Base-by-base conservation (phyloP, 1,140 invertebrate genomes). In the Ceratosolen solmsi region DNA sequence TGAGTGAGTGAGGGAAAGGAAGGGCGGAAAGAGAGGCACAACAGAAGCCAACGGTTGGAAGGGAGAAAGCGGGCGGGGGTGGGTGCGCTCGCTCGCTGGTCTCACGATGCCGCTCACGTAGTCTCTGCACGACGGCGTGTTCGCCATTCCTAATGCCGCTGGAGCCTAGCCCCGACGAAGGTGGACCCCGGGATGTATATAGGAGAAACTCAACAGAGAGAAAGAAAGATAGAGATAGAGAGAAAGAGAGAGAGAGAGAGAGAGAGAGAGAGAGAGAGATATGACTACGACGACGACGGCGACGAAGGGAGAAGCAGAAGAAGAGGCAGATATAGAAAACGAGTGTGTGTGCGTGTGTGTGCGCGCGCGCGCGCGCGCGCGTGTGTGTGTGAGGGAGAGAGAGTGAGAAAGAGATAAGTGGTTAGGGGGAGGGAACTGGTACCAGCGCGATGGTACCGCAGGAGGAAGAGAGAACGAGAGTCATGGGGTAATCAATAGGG, bases 81-180 rank as follows among this genome's bases (percentile, higher is more conserved):
- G 86, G 77, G 84, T 82, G 70, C 76, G 80, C 77, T 86, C 83
- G 86, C 87, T 85, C 84, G 87, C 88, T 86, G 89, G 89, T 92
- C 89, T 90, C 89, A 90, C 92, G 68, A 93, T 93, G 93, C 93
- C 89, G 90, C 92, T 93, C 92, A 93, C 92, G 92, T 93, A 93
- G 90, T 90, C 91, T 93, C 92, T 93, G 92, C 93, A 93, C 90
- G 89, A 91, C 92, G 90, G 90, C 93, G 93, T 93, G 93, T 93
- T 92, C 92, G 92, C 92, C 93, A 93, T 93, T 93, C 92, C 92
- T 93, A 93, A 93, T 93, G 92, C 90, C 89, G 88, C 87, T n/a
- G 7, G 49, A 49, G 49, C 46, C 27, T 49, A 75, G 54, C 73
- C 54, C 70, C 87, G 78, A 84, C 86, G 85, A 87, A 87, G 88